Evolutionary conservation across 2,113 vertebrate species (phyloP).

Genomic region (Fregata magnificens): DNA sequence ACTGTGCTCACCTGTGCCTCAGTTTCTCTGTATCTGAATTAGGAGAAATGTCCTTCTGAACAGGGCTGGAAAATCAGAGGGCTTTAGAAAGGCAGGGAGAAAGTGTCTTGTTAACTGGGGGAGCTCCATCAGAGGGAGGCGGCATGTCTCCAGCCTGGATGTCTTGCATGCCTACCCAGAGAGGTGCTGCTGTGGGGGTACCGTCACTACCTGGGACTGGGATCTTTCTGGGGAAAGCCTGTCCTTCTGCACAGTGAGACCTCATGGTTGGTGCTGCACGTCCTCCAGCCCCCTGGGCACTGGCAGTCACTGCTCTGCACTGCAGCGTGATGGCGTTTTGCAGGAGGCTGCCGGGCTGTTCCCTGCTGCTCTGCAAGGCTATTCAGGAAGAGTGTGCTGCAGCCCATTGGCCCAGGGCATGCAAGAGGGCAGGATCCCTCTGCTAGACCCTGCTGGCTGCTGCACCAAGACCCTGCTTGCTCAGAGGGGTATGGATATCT

Average conservation of each 20-base stretch:
- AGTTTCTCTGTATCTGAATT: not conserved
- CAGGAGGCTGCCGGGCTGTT: not conserved
- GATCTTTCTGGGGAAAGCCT: not conserved
- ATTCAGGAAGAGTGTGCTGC: not conserved
- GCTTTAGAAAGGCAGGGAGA: not conserved
- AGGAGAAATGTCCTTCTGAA: not conserved
- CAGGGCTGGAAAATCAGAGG: not conserved
- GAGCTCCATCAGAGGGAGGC: not conserved
- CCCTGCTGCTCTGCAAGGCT: not conserved
- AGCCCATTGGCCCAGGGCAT: not conserved
- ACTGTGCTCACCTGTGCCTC: rapidly evolving
- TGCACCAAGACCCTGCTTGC: not conserved
- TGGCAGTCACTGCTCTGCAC: not conserved
- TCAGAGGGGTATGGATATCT: not conserved
- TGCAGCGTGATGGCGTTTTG: not conserved
- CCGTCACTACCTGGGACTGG: too few relatives aligned
- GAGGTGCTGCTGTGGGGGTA: not conserved
- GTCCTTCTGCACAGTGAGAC: not conserved
- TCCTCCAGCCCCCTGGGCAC: not conserved
- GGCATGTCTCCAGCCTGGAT: rapidly evolving
- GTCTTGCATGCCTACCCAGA: not conserved
- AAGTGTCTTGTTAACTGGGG: not conserved
- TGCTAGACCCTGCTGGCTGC: not conserved
- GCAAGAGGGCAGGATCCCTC: not conserved
- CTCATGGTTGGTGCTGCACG: not conserved